Conservation (phyloP, 1,140 invertebrate species). For the Lordiphosa stackelbergi region DNA sequence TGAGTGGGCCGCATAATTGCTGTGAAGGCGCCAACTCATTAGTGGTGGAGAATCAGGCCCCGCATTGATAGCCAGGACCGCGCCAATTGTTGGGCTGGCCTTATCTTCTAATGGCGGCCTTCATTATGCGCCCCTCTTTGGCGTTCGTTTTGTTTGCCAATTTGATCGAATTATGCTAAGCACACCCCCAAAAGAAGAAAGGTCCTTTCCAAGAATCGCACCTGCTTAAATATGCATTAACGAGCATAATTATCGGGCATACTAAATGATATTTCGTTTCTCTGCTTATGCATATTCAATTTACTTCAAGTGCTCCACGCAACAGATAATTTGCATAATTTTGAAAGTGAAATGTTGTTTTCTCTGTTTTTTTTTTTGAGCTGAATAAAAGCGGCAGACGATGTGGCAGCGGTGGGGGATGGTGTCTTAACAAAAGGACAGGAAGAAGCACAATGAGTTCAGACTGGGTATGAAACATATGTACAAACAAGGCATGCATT, state of each 20-base stretch:
- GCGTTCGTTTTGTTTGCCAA: slow-evolving; percentile 45
- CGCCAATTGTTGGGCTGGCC: slow-evolving; percentile 58
- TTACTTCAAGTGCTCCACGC: slow-evolving; percentile 43
- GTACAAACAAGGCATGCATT: too few species aligned
- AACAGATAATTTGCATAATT: slow-evolving; percentile 50
- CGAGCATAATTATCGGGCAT: slow-evolving; percentile 70
- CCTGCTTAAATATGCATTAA: slow-evolving; percentile 70
- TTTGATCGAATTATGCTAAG: slow-evolving; percentile 72
- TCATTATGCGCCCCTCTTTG: slow-evolving; percentile 52
- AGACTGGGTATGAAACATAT: too few species aligned
- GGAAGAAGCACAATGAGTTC: too few species aligned
- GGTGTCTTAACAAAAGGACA: not conserved
- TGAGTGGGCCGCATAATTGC: slow-evolving; percentile 54
- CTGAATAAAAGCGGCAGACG: too few species aligned
- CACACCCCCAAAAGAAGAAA: slow-evolving; percentile 28
- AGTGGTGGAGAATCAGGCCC: slow-evolving; percentile 53
- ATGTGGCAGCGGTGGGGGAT: too few species aligned
- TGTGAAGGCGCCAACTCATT: slow-evolving; percentile 62
- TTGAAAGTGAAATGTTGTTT: slow-evolving; percentile 44
- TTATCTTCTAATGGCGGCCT: slow-evolving; percentile 68
- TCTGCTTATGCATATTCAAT: slow-evolving; percentile 62
- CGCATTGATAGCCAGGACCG: slow-evolving; percentile 39
- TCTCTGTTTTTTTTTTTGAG: not conserved
- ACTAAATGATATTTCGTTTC: slow-evolving; percentile 46
- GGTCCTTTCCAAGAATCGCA: slow-evolving; percentile 22